Evolutionary conservation across 2,797 vertebrate species (phyloP), one percentile per base, ranked within the genome.

Genomic region (Cynodonichthys magdalenae): DNA sequence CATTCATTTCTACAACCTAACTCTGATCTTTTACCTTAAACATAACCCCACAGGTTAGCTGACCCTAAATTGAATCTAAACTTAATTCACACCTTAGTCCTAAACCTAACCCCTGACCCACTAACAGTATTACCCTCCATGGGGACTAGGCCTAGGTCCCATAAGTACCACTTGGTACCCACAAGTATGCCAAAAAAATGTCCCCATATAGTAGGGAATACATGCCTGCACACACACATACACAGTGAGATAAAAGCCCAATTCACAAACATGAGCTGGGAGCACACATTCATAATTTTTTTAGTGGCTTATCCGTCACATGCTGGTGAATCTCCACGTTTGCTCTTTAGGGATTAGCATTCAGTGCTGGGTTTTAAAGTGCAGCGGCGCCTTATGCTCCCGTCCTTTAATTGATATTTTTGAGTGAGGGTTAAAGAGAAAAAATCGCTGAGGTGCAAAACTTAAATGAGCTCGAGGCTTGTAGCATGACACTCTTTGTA

Each of bases 241-340:
- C 71, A 74, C 67, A 58, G 39, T 12, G 19, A 58, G 64, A 59
- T 50, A 6, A 78, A 72, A 79, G 18, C 47, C 59, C 39, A 5
- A 50, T 81, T 81, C 68, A 79, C 71, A 63, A 77, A 75, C 71
- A 69, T 80, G 74, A 79, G 74, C 80, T 87, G 75, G 29, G 74
- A 3, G 39, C 48, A 63, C 83, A 86, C 86, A 87, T 87, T 91
- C 81, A 86, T 75, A 65, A 76, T 86, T 90, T 84, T 52, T 69
- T 17, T 54, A 15, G 49, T 36, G 68, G 82, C 36, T 50, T 66
- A 84, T 66, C 77, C 65, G 83, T 85, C 85, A 89, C 62, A 47
- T 87, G 86, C 73, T 45, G 55, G 66, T 74, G 61, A 55, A 51
- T 79, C 75, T 85, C 69, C 71, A 63, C 50, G 55, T 74, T 69